phyloP scores from a whole-genome alignment of 2,113 vertebrate species.

The Corydoras maculifer region DNA sequence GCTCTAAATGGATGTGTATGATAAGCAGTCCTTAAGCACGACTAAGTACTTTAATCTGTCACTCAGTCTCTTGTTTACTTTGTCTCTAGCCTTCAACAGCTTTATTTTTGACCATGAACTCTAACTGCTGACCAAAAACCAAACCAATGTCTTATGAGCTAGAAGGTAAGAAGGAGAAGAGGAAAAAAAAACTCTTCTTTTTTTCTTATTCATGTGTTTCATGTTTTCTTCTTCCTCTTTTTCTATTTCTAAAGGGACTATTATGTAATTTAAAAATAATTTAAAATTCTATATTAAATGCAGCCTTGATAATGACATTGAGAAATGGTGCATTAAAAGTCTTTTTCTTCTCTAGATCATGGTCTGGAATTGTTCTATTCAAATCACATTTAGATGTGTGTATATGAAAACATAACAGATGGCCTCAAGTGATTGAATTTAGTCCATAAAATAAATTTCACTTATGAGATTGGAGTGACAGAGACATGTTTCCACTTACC shows the following conservation, averaged over 20 bases:
- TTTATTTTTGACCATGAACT: constrained; percentile 51
- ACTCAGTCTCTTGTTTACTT: constrained; percentile 12
- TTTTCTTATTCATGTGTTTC: constrained; percentile 51
- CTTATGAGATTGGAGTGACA: constrained; percentile 52
- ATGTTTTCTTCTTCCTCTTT: constrained; percentile 25
- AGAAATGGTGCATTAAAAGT: constrained; percentile 58
- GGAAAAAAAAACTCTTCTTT: constrained; percentile 29
- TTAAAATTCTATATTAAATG: constrained; percentile 57
- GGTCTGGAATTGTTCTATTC: constrained; percentile 57
- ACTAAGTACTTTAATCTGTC: constrained; percentile 40
- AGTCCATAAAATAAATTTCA: constrained; percentile 62
- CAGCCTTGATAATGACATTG: constrained; percentile 65
- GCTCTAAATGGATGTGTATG: constrained; percentile 31
- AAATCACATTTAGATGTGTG: constrained; percentile 58
- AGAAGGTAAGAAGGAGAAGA: constrained; percentile 27
- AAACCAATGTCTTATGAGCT: constrained; percentile 20
- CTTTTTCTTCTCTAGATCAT: constrained; percentile 44
- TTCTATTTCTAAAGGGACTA: constrained; percentile 39
- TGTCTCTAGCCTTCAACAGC: constrained; percentile 28
- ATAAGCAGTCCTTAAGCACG: constrained; percentile 38
- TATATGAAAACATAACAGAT: constrained; percentile 59
- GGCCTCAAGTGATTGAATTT: constrained; percentile 68
- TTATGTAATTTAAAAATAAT: constrained; percentile 59
- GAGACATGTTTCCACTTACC: constrained; percentile 54
- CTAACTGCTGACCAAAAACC: constrained; percentile 44